Percentiles rank a stretch among this genome's conserved stretches.
phyloP scores from a whole-genome alignment of 2,888 invertebrate species.

The Margaritifera margaritifera region DNA sequence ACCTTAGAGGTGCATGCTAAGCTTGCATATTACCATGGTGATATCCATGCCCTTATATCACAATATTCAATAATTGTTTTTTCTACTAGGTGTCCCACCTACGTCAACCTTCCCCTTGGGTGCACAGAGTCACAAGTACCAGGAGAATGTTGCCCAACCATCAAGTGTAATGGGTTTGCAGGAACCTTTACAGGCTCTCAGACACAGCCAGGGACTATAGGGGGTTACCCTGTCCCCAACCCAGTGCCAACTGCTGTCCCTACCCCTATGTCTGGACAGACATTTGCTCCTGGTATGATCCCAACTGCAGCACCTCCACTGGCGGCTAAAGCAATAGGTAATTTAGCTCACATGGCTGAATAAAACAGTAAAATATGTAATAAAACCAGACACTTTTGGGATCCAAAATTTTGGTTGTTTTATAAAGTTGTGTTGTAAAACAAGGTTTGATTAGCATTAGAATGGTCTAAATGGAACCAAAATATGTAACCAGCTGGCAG shows the following conservation, averaged over 20 bases:
- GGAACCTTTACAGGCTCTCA: constrained; percentile 55
- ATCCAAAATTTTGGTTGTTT: no score
- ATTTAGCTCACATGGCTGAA: background rate
- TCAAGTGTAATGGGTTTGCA: constrained; percentile 41
- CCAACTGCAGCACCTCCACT: constrained; percentile 18
- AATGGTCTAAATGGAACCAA: no score
- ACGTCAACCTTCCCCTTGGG: constrained; percentile 51
- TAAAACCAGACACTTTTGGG: no score
- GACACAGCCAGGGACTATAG: constrained; percentile 51
- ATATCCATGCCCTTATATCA: background rate
- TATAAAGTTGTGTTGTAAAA: no score
- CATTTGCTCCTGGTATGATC: constrained; percentile 33
- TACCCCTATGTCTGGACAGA: constrained; percentile 24
- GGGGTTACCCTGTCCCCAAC: constrained; percentile 48
- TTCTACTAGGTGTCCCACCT: constrained; percentile 49
- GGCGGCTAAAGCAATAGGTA: constrained; percentile 14
- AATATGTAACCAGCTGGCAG: no score
- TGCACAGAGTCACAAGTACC: constrained; percentile 42
- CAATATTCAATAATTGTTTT: background rate
- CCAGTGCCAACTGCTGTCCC: constrained; percentile 27
- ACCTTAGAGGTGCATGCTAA: no score
- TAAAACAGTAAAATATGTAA: no score
- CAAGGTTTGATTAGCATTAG: no score
- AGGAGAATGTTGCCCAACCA: constrained; percentile 50
- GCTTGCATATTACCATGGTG: background rate